These are phyloP conservation scores for Manduca sexta DNA, from an alignment of 1,140 invertebrate genomes.

Conservation along the genomic window DNA sequence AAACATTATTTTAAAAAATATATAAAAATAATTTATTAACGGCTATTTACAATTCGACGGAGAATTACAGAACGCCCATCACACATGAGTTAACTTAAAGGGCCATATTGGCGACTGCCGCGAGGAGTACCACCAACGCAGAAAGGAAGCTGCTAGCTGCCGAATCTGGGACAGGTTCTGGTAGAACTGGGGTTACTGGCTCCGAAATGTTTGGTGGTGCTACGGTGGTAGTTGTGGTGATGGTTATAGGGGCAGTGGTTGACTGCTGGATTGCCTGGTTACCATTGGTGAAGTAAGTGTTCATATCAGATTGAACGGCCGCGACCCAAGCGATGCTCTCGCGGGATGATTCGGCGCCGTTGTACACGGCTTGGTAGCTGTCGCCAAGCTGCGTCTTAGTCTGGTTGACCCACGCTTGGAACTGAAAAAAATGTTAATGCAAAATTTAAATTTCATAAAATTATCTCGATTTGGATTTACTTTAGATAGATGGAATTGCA, in stretches of 20 bases:
- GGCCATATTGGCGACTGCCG: conserved; percentile 24
- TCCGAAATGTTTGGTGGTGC: conserved; percentile 10
- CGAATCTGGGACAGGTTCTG: conserved; percentile 26
- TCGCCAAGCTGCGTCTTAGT: conserved; percentile 23
- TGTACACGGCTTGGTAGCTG: conserved; percentile 16
- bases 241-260: conserved; percentile 3
- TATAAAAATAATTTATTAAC: conserved; percentile 1
- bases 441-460: too few relatives aligned
- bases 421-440: conserved; percentile 46
- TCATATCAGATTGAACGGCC: conserved; percentile 25
- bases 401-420: conserved; percentile 35
- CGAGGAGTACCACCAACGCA: conserved; percentile 16
- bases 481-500: too few relatives aligned
- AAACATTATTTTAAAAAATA: not conserved
- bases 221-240: conserved; percentile 10
- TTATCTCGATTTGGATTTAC: too few relatives aligned
- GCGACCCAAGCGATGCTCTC: conserved; percentile 26
- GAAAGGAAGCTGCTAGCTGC: conserved; percentile 32
- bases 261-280: conserved; percentile 13
- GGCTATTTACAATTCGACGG: conserved; percentile 8
- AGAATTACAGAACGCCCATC: not conserved
- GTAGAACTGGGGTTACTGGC: conserved; percentile 18
- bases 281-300: conserved; percentile 32
- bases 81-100: conserved; percentile 13
- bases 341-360: conserved; percentile 19